Percentiles rank a stretch among this genome's conserved stretches.
phyloP scores from a whole-genome alignment of 2,113 vertebrate genomes.

The Zootoca vivipara region DNA sequence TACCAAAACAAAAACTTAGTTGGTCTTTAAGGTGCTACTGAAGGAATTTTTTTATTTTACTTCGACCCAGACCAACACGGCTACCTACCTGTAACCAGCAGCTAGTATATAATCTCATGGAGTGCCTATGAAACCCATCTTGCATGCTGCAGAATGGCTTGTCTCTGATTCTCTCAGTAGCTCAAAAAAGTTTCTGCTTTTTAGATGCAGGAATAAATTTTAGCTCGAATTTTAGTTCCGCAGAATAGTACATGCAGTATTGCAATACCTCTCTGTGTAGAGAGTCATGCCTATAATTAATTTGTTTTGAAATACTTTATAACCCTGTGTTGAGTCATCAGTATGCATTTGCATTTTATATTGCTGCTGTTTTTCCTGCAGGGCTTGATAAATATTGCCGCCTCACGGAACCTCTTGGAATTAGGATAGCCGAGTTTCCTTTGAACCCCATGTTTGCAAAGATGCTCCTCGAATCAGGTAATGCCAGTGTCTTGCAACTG shows the following conservation, averaged over 20 bases:
- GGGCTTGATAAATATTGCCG: constrained; percentile 95
- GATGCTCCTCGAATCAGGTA: constrained; percentile 96
- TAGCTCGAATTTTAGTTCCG: neutral
- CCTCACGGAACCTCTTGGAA: constrained; percentile 91
- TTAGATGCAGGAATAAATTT: neutral
- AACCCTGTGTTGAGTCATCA: neutral
- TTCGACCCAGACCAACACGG: too few relatives aligned
- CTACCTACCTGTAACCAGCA: too few relatives aligned
- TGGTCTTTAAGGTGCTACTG: too few relatives aligned
- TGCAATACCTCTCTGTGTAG: neutral
- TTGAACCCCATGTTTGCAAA: constrained; percentile 99
- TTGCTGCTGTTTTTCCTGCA: constrained; percentile 57
- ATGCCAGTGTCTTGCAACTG: constrained; percentile 3
- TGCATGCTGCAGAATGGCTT: neutral
- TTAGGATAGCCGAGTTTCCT: constrained; percentile 97
- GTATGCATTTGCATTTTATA: neutral
- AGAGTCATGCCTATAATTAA: neutral
- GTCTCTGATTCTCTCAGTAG: neutral
- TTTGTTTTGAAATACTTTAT: constrained; percentile 1
- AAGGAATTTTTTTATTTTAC: too few relatives aligned
- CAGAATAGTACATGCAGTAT: neutral
- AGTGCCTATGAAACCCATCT: neutral
- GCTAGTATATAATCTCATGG: neutral
- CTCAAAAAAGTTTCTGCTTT: neutral
- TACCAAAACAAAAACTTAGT: too few relatives aligned